phyloP scores from a whole-genome alignment of 1,140 invertebrate species.

The Drosophila prosaltans region DNA sequence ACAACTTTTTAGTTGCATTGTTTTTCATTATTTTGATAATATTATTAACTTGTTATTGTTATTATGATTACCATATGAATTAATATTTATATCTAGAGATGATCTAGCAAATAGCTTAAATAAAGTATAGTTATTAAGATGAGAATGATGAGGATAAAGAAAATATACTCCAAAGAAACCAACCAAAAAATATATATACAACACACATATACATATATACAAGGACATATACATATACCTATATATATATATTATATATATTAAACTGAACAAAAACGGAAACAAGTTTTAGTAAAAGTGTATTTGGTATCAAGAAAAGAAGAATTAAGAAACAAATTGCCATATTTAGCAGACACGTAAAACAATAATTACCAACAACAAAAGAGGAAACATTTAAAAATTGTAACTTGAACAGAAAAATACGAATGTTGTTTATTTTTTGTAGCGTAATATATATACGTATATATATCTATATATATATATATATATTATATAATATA shows the following conservation, averaged over 20 bases:
- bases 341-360: constrained; percentile 63
- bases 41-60: constrained; percentile 56
- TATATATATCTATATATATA: constrained; percentile 64
- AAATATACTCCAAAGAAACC: constrained; percentile 82
- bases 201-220: constrained; percentile 73
- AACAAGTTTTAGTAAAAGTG: constrained; percentile 77
- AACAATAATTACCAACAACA: constrained; percentile 64
- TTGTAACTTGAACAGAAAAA: constrained; percentile 46
- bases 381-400: constrained; percentile 43
- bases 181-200: constrained; percentile 72
- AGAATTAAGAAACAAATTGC: constrained; percentile 62
- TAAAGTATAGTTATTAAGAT: constrained; percentile 64
- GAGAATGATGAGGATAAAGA: constrained; percentile 62
- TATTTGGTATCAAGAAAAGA: constrained; percentile 53
- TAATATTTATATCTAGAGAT: constrained; percentile 68
- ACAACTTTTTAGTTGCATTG: constrained; percentile 44
- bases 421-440: constrained; percentile 81
- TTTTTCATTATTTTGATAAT: constrained; percentile 61
- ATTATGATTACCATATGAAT: constrained; percentile 64
- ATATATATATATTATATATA: constrained; percentile 60
- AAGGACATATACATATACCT: constrained; percentile 76
- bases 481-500: constrained; percentile 72
- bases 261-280: constrained; percentile 56
- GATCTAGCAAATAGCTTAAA: constrained; percentile 58
- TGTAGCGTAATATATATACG: constrained; percentile 75